phyloP scores from a whole-genome alignment of 2,888 invertebrate genomes.

The Gastrophysa polygoni region DNA sequence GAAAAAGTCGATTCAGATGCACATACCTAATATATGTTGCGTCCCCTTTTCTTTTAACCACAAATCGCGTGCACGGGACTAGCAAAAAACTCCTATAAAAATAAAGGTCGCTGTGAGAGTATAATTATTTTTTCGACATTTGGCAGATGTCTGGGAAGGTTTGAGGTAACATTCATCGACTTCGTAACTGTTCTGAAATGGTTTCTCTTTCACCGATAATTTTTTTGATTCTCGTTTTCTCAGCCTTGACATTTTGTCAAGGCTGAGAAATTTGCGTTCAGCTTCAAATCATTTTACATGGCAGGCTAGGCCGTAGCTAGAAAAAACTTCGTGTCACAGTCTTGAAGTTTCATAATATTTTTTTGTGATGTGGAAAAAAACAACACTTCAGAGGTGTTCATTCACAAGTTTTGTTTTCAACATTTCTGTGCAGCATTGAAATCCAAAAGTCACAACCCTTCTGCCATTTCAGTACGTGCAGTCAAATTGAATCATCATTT shows the following conservation, averaged over 20 bases:
- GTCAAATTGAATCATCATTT: no score
- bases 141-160: conserved; percentile 36
- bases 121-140: conserved; percentile 40
- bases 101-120: conserved; percentile 22
- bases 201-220: conserved; percentile 23
- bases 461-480: no score
- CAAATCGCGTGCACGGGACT: background rate
- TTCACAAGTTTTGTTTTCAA: no score
- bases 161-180: conserved; percentile 39
- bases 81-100: conserved; percentile 11
- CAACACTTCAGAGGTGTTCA: no score
- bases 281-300: background rate
- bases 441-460: no score
- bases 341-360: no score
- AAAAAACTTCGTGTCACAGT: no score
- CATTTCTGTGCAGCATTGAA: no score
- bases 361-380: no score
- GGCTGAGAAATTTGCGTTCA: background rate
- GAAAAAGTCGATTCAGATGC: conserved; percentile 2
- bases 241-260: no score
- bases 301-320: no score
- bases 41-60: background rate
- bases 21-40: conserved; percentile 13
- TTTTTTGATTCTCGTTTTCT: background rate
- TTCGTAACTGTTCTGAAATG: conserved; percentile 36